Evolutionary conservation across 2,113 vertebrate genomes (phyloP).

Genomic region (Carassius carassius): DNA sequence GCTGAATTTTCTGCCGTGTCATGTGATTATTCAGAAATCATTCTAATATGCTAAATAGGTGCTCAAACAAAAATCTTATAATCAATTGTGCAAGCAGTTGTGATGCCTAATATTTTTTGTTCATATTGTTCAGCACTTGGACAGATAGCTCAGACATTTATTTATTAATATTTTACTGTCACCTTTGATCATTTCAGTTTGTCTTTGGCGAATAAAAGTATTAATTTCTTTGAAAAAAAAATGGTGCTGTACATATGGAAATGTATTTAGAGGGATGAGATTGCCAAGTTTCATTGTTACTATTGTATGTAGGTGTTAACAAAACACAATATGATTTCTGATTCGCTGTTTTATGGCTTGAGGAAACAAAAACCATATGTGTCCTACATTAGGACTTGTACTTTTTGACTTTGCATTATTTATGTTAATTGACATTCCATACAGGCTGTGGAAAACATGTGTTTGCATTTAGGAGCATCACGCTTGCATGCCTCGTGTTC

Average conservation of each 20-base stretch:
- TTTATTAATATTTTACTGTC: background rate
- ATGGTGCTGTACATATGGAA: background rate
- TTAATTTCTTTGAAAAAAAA: background rate
- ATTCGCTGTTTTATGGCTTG: slow-evolving; percentile 40
- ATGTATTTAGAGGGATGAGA: background rate
- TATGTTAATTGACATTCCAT: background rate
- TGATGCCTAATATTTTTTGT: background rate
- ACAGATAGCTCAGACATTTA: background rate
- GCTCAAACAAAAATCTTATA: background rate
- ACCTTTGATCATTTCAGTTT: background rate
- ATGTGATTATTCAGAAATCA: background rate
- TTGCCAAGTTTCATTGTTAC: background rate
- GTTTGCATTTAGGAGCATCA: slow-evolving; percentile 9
- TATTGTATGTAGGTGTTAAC: background rate
- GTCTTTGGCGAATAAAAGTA: background rate
- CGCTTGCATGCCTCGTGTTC: background rate
- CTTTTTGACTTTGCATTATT: background rate
- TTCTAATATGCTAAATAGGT: background rate
- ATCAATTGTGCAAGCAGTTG: background rate
- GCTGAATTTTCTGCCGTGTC: background rate
- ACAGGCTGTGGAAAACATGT: slow-evolving; percentile 1
- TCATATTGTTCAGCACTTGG: background rate
- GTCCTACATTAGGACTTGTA: slow-evolving; percentile 54
- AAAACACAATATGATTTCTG: background rate
- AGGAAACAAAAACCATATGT: slow-evolving; percentile 68